A percentile compares a stretch with the other conserved stretches of the same genome.
Evolutionary conservation across 1,140 invertebrate species (phyloP).

Genomic region (Drosophila takahashii): DNA sequence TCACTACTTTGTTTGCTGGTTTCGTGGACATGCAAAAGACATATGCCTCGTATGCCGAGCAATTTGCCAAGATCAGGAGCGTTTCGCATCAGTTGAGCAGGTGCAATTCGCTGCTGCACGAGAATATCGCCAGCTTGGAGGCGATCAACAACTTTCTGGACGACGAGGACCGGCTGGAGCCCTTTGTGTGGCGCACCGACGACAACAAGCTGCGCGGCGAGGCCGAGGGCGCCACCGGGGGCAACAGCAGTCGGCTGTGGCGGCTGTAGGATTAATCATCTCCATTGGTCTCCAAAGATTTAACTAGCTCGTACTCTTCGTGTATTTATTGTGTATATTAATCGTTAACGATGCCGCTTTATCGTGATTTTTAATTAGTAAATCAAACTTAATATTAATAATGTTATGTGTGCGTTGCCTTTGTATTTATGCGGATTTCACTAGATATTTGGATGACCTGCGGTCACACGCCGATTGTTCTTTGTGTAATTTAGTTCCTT

Average conservation of each 20-base stretch:
- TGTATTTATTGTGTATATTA: constrained; percentile 63
- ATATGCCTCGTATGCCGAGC: constrained; percentile 93
- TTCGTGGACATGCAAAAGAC: constrained; percentile 93
- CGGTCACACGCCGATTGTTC: no score
- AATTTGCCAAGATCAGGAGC: constrained; percentile 92
- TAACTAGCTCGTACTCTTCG: constrained; percentile 28
- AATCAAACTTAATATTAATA: constrained; percentile 28
- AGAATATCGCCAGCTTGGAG: constrained; percentile 94
- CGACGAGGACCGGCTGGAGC: constrained; percentile 92
- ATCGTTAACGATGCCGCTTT: constrained; percentile 39
- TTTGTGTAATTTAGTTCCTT: not conserved
- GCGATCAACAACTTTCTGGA: constrained; percentile 94
- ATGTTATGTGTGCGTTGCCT: no score
- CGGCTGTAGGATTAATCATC: constrained; percentile 48
- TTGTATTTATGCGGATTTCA: not conserved
- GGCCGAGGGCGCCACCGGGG: constrained; percentile 70
- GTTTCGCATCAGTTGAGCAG: constrained; percentile 91
- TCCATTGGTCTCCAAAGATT: constrained; percentile 35
- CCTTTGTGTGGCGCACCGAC: constrained; percentile 94
- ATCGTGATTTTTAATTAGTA: constrained; percentile 45
- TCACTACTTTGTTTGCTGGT: constrained; percentile 88
- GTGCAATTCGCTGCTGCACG: constrained; percentile 93
- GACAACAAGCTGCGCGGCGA: constrained; percentile 78
- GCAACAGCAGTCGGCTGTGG: constrained; percentile 85
- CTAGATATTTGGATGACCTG: no score